Conservation (phyloP, 1,140 invertebrate species). For the Bicyclus anynana region DNA sequence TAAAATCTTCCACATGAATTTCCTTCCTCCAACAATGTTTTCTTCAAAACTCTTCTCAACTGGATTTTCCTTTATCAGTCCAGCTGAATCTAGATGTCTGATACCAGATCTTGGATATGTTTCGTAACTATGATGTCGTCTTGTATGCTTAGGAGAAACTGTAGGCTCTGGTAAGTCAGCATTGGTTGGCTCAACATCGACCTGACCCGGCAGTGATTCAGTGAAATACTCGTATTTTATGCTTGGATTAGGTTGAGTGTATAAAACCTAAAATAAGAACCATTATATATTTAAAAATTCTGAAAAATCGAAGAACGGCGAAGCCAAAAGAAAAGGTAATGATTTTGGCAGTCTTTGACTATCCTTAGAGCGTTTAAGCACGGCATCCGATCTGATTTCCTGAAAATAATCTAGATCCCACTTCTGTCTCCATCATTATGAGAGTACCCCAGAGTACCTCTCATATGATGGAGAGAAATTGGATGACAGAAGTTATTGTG, state of each 20-base stretch:
- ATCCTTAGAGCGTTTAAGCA: no score
- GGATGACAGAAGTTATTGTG: no score
- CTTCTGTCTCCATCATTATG: no score
- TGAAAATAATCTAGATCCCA: no score
- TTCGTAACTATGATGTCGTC: constrained; percentile 58
- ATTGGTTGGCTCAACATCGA: constrained; percentile 44
- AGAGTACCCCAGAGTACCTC: no score
- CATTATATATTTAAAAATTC: no score
- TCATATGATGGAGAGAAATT: no score
- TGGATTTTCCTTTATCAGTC: constrained; percentile 32
- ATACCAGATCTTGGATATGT: constrained; percentile 28
- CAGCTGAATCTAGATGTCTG: constrained; percentile 36
- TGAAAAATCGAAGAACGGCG: no score
- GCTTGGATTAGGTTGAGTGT: constrained; percentile 87
- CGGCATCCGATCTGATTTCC: no score
- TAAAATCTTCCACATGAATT: constrained; percentile 87
- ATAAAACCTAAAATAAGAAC: constrained; percentile 81
- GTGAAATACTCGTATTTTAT: constrained; percentile 92
- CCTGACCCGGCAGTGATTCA: constrained; percentile 54
- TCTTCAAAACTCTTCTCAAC: constrained; percentile 40
- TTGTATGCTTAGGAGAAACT: constrained; percentile 46
- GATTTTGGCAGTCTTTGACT: no score
- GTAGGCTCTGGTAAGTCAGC: constrained; percentile 35
- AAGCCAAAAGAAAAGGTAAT: no score
- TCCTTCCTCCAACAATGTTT: constrained; percentile 53